Conservation (phyloP, 2,888 invertebrate species). For the Periphyllus acericola region DNA sequence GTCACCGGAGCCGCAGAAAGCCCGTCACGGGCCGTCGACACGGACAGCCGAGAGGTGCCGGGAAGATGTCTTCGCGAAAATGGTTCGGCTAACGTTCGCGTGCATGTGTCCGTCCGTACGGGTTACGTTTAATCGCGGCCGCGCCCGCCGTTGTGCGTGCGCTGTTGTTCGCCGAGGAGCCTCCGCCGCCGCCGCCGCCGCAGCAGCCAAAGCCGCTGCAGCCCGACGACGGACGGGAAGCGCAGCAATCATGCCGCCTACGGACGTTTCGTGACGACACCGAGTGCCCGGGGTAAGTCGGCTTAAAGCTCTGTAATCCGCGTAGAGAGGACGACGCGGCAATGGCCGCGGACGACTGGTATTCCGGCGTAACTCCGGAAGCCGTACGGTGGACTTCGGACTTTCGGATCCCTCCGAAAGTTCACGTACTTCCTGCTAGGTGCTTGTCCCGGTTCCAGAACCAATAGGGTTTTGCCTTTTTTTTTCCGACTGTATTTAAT, state of each 20-base stretch:
- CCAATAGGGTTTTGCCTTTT: no score
- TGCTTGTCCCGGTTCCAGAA: no score
- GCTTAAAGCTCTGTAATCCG: no score
- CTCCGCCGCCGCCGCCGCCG: slow-evolving; percentile 43
- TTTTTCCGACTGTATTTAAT: no score
- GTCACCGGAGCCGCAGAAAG: not conserved
- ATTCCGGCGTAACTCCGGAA: slow-evolving; percentile 44
- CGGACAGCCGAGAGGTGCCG: not conserved
- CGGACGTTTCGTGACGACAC: slow-evolving; percentile 39
- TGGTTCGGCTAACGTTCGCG: not conserved
- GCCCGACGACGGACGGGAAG: slow-evolving; percentile 34
- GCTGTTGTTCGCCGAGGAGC: not conserved
- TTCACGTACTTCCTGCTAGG: no score
- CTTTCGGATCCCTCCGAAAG: no score
- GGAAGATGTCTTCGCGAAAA: not conserved
- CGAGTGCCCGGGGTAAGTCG: not conserved
- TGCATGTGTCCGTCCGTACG: slow-evolving; percentile 26
- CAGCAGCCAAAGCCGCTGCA: slow-evolving; percentile 11
- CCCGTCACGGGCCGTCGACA: not conserved
- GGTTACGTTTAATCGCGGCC: slow-evolving; percentile 6
- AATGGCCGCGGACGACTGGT: slow-evolving; percentile 15
- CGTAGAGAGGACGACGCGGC: not conserved
- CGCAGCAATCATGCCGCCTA: slow-evolving; percentile 32
- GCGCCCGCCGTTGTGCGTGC: slow-evolving; percentile 11
- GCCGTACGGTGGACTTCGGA: no score